Conservation (phyloP, 1,140 invertebrate genomes). For the Drosophila tristis region DNA sequence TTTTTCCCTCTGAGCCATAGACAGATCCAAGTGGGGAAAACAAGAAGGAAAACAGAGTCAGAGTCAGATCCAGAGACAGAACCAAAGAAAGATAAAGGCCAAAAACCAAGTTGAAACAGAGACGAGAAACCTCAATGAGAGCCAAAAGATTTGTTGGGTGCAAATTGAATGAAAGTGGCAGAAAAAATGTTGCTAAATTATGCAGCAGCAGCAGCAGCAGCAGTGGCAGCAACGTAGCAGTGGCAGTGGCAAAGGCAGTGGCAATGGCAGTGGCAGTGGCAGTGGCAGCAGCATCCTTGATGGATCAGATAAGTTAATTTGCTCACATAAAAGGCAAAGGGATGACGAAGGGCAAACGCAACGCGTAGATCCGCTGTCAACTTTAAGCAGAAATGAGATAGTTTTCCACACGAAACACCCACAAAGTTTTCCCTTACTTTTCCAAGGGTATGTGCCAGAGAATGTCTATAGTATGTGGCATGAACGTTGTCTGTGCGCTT, state of each 20-base stretch:
- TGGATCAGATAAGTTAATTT: conserved; percentile 80
- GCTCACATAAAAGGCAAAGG: conserved; percentile 64
- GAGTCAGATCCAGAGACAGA: not conserved
- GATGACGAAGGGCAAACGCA: conserved; percentile 1
- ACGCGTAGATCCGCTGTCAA: not conserved
- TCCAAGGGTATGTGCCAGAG: conserved; percentile 3
- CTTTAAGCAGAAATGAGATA: not conserved
- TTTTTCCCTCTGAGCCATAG: conserved; percentile 17
- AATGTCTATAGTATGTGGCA: not conserved
- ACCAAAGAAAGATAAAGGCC: conserved; percentile 11
- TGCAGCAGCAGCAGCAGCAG: conserved; percentile 55
- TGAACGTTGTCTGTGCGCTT: conserved; percentile 44
- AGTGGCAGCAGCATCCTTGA: conserved; percentile 42
- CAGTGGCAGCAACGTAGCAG: not conserved
- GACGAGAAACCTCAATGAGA: conserved; percentile 42
- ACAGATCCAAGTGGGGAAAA: conserved; percentile 21
- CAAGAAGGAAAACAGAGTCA: not conserved
- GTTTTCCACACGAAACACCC: conserved; percentile 4
- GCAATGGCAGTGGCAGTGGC: conserved; percentile 1
- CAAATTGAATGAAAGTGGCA: conserved; percentile 83
- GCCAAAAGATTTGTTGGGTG: conserved; percentile 66
- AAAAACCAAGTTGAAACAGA: conserved; percentile 19
- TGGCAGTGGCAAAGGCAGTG: not conserved
- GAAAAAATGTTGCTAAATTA: conserved; percentile 83
- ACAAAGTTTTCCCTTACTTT: conserved; percentile 19